A percentile compares a stretch with the other conserved stretches of the same genome.
These are phyloP conservation scores for Macrophya alboannulata DNA, from an alignment of 2,888 invertebrate genomes.

Conservation along the genomic window DNA sequence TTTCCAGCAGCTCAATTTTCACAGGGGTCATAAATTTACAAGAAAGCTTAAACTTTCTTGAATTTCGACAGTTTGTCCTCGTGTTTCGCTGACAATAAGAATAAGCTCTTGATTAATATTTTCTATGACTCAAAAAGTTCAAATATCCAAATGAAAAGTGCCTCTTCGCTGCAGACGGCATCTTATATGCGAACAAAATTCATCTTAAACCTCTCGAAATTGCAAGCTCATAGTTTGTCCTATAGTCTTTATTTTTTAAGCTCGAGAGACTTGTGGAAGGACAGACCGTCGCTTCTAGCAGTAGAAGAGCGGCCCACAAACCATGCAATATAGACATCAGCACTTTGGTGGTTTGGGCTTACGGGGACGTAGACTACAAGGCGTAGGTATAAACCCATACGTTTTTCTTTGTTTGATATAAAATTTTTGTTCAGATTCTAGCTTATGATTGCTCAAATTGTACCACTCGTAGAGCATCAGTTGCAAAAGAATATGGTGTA, in stretches of 20 bases:
- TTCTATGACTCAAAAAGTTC: not conserved
- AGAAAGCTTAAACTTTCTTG: constrained; percentile 22
- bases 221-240: constrained; percentile 3
- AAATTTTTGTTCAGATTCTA: not conserved
- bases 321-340: not conserved
- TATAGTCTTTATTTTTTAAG: constrained; percentile 8
- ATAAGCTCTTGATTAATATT: constrained; percentile 24
- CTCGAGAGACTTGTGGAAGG: not conserved
- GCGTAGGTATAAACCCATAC: no score
- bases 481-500: not conserved
- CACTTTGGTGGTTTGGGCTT: constrained; percentile 1
- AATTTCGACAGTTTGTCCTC: constrained; percentile 7
- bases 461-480: not conserved
- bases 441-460: not conserved
- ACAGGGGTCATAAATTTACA: constrained; percentile 34
- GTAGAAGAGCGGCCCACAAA: not conserved
- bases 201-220: constrained; percentile 9
- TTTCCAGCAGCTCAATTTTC: constrained; percentile 25
- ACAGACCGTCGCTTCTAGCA: not conserved
- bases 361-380: constrained; percentile 7
- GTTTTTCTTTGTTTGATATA: not conserved
- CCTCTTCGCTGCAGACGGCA: not conserved
- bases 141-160: not conserved
- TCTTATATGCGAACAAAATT: not conserved
- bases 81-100: constrained; percentile 11